These are phyloP conservation scores for Schizotus pectinicornis DNA, from an alignment of 2,888 invertebrate species.

Conservation along the genomic window DNA sequence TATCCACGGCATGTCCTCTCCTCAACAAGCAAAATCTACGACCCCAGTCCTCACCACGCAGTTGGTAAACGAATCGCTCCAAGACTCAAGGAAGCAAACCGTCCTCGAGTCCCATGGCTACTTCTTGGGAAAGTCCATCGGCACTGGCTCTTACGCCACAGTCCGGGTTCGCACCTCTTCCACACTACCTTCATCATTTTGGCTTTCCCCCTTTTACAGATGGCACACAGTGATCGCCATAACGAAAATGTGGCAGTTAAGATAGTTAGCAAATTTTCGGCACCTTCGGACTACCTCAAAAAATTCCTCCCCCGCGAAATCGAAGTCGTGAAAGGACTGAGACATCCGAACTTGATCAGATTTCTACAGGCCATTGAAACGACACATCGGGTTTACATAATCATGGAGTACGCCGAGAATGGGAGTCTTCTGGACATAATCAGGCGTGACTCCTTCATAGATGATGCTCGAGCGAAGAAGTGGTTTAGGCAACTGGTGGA, in stretches of 20 bases:
- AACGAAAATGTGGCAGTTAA: conserved; percentile 79
- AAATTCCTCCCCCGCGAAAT: conserved; percentile 84
- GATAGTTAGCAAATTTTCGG: conserved; percentile 83
- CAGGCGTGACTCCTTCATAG: conserved; percentile 73
- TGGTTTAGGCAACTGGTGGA: conserved; percentile 78
- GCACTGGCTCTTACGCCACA: conserved; percentile 83
- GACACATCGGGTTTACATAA: conserved; percentile 82
- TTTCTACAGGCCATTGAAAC: conserved; percentile 86
- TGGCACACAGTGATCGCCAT: conserved; percentile 76
- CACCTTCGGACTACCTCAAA: conserved; percentile 79
- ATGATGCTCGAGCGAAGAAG: conserved; percentile 70
- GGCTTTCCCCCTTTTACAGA: conserved; percentile 53
- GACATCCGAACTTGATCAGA: conserved; percentile 79
- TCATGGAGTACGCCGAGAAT: conserved; percentile 84
- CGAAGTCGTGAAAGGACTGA: conserved; percentile 80
- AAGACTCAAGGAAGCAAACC: conserved; percentile 58
- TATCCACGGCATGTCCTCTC: conserved; percentile 9
- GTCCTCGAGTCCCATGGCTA: conserved; percentile 82
- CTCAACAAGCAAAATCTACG: conserved; percentile 6
- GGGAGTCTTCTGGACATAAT: conserved; percentile 81
- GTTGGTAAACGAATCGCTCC: conserved; percentile 4
- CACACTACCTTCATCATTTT: conserved; percentile 1
- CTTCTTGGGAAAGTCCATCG: conserved; percentile 75
- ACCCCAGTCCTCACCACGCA: conserved; percentile 7
- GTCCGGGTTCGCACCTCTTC: conserved; percentile 67